These are phyloP conservation scores for Drosophila lacertosa DNA, from an alignment of 1,140 invertebrate species.

Conservation along the genomic window DNA sequence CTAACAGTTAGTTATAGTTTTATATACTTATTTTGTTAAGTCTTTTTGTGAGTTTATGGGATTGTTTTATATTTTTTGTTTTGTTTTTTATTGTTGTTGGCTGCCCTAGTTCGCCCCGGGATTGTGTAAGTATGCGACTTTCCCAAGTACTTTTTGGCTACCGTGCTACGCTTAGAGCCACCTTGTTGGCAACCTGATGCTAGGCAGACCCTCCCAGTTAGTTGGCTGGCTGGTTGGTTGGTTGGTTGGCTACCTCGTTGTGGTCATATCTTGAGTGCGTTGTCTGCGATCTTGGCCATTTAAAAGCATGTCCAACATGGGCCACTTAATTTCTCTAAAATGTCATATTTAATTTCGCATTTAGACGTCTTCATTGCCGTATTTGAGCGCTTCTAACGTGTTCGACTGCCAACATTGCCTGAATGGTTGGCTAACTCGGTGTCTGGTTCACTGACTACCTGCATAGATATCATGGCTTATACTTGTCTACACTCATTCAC, in stretches of 20 bases:
- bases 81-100: too few species aligned
- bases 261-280: conserved; percentile 10
- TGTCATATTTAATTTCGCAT: conserved; percentile 77
- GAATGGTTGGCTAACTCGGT: conserved; percentile 38
- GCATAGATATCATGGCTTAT: conserved; percentile 34
- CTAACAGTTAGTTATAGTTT: not conserved
- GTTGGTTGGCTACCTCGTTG: too few species aligned
- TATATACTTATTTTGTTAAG: not conserved
- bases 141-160: conserved; percentile 35
- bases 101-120: conserved; percentile 5
- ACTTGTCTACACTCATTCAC: not conserved
- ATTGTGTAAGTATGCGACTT: conserved; percentile 28
- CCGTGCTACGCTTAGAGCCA: conserved; percentile 35
- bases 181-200: conserved; percentile 29
- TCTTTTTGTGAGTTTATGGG: not conserved
- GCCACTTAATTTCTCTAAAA: conserved; percentile 70
- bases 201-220: conserved; percentile 4
- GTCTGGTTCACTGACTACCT: conserved; percentile 44
- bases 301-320: conserved; percentile 59
- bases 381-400: conserved; percentile 41
- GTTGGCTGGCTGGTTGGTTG: too few species aligned
- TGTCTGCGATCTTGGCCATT: conserved; percentile 45
- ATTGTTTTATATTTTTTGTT: too few species aligned
- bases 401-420: not conserved
- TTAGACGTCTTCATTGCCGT: conserved; percentile 70